Evolutionary conservation across 1,140 invertebrate genomes (phyloP).

Genomic region (Eurosta solidaginis): DNA sequence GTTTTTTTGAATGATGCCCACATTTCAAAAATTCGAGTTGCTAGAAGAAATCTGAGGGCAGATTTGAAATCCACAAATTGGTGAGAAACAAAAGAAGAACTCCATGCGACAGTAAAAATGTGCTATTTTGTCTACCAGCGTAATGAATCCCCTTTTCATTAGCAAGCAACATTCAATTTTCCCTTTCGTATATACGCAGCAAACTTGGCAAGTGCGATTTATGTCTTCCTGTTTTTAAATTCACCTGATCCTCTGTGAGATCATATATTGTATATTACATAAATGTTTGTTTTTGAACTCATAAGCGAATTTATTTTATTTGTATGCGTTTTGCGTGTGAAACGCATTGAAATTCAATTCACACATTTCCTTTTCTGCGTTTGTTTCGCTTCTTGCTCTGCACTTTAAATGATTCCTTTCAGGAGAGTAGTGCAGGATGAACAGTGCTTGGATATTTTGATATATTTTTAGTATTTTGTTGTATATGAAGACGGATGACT

Average conservation of each 20-base stretch:
- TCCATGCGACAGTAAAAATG: too few species aligned
- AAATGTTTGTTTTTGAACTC: background rate
- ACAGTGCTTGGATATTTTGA: too few species aligned
- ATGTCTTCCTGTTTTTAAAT: conserved; percentile 33
- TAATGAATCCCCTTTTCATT: too few species aligned
- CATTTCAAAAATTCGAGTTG: background rate
- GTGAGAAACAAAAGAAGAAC: too few species aligned
- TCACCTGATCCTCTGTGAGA: background rate
- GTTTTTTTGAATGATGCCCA: too few species aligned
- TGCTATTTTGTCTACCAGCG: too few species aligned
- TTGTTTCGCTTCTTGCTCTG: background rate
- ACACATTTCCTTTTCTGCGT: background rate
- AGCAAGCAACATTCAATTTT: too few species aligned
- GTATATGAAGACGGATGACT: too few species aligned
- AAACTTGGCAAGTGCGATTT: conserved; percentile 1
- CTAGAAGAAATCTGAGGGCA: too few species aligned
- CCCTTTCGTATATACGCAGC: background rate
- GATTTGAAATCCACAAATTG: too few species aligned
- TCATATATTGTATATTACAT: background rate
- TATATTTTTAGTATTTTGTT: too few species aligned
- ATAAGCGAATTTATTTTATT: too few species aligned
- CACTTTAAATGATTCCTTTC: background rate
- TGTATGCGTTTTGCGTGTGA: background rate
- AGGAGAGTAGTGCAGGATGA: background rate
- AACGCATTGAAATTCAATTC: background rate